These are phyloP conservation scores for Drosophila jambulina DNA, from an alignment of 1,140 invertebrate genomes.

Conservation along the genomic window DNA sequence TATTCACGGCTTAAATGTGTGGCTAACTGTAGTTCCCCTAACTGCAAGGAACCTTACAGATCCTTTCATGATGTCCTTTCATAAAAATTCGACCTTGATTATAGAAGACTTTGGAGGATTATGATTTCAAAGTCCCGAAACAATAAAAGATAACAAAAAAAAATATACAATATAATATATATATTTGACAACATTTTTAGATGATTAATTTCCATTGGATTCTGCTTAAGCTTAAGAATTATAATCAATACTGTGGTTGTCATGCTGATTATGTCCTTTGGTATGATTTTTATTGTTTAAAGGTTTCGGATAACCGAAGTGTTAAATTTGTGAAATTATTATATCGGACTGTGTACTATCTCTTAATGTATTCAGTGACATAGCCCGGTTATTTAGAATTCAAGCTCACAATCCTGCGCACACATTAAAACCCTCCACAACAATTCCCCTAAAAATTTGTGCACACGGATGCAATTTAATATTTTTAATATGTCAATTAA, in stretches of 20 bases:
- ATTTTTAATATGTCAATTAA: conserved; percentile 84
- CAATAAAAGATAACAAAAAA: too few relatives aligned
- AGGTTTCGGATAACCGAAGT: background rate
- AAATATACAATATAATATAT: too few relatives aligned
- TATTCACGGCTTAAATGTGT: conserved; percentile 4
- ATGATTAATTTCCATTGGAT: too few relatives aligned
- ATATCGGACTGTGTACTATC: background rate
- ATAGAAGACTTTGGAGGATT: background rate
- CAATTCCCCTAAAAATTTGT: conserved; percentile 43
- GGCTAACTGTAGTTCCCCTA: background rate
- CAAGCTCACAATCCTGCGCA: background rate
- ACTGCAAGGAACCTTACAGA: background rate
- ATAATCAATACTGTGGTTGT: too few relatives aligned
- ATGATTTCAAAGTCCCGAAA: too few relatives aligned
- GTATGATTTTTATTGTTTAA: too few relatives aligned
- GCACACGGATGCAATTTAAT: conserved; percentile 82
- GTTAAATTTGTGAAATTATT: conserved; percentile 1
- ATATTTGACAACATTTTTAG: too few relatives aligned
- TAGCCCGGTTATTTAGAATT: background rate
- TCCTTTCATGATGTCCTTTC: background rate
- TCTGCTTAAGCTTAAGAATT: too few relatives aligned
- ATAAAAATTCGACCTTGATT: background rate
- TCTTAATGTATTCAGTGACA: conserved; percentile 3
- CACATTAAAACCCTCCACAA: conserved; percentile 12
- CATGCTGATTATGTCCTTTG: too few relatives aligned